These are phyloP conservation scores for Drosophila koepferae DNA, from an alignment of 2,888 invertebrate species.

Conservation along the genomic window DNA sequence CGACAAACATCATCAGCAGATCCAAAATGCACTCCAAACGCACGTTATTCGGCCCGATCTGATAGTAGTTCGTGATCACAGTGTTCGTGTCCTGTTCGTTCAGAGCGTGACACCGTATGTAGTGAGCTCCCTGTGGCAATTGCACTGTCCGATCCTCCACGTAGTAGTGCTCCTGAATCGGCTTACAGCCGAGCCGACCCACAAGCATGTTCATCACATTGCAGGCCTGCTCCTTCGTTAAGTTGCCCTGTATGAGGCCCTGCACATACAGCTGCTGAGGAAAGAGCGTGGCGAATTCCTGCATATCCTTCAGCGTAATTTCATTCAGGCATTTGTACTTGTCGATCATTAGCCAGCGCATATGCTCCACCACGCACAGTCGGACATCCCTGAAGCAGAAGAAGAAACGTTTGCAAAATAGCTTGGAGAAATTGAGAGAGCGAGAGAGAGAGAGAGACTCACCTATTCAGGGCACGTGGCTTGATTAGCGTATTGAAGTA, in stretches of 20 bases:
- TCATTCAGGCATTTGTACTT: constrained; percentile 87
- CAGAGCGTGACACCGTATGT: constrained; percentile 89
- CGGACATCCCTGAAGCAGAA: constrained; percentile 88
- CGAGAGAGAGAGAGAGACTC: constrained; percentile 68
- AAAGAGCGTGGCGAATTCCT: constrained; percentile 87
- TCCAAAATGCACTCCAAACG: constrained; percentile 89
- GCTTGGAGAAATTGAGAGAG: not conserved
- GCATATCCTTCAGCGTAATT: constrained; percentile 88
- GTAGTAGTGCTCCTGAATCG: constrained; percentile 71
- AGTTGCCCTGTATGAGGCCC: constrained; percentile 92
- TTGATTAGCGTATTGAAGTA: constrained; percentile 92
- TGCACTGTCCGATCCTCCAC: constrained; percentile 88
- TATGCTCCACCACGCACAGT: constrained; percentile 88
- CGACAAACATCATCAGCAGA: constrained; percentile 92
- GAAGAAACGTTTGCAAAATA: not conserved
- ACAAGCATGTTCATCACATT: constrained; percentile 87
- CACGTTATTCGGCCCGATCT: constrained; percentile 88
- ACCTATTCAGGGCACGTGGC: constrained; percentile 90
- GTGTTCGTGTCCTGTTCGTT: constrained; percentile 92
- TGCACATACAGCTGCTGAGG: constrained; percentile 89
- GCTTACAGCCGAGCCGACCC: constrained; percentile 86
- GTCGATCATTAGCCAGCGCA: constrained; percentile 89
- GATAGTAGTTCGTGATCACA: constrained; percentile 94
- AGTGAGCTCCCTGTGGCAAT: constrained; percentile 89
- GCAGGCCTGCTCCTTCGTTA: constrained; percentile 88